These are phyloP conservation scores for Drosophila subpulchrella DNA, from an alignment of 1,140 invertebrate genomes.

Conservation along the genomic window DNA sequence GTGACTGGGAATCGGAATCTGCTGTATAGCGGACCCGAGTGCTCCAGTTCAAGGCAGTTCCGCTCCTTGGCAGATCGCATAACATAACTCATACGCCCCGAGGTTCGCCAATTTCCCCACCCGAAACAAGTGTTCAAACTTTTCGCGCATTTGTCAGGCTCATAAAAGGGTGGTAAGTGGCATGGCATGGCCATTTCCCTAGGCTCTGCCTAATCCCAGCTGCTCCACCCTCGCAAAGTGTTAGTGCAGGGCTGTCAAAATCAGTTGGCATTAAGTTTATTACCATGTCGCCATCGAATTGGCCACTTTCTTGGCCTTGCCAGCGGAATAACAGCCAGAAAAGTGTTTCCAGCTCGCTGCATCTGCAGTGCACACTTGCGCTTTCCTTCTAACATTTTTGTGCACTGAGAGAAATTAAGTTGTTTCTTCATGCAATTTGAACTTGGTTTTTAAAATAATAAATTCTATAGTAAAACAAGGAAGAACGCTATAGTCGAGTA, in stretches of 20 bases:
- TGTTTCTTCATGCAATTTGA: too few relatives aligned
- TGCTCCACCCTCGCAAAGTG: not conserved
- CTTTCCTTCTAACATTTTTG: not conserved
- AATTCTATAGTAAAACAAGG: too few relatives aligned
- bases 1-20: slow-evolving; percentile 39
- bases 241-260: slow-evolving; percentile 53
- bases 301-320: slow-evolving; percentile 46
- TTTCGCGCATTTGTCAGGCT: slow-evolving; percentile 40
- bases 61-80: slow-evolving; percentile 23
- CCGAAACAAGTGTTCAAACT: slow-evolving; percentile 23
- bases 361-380: slow-evolving; percentile 20
- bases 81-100: slow-evolving; percentile 44
- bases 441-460: too few relatives aligned
- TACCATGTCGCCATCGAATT: slow-evolving; percentile 46
- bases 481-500: too few relatives aligned
- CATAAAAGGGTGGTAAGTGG: not conserved
- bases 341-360: slow-evolving; percentile 50
- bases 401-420: not conserved
- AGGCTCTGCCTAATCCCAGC: slow-evolving; percentile 7
- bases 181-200: too few relatives aligned
- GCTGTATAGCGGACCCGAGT: slow-evolving; percentile 8
- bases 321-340: slow-evolving; percentile 36
- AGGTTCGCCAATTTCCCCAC: not conserved
- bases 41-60: slow-evolving; percentile 27
- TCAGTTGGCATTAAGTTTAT: slow-evolving; percentile 57